Evolutionary conservation across 35 echinoderm and acorn worm genomes (phyloP).

Genomic region (Lytechinus variegatus): DNA sequence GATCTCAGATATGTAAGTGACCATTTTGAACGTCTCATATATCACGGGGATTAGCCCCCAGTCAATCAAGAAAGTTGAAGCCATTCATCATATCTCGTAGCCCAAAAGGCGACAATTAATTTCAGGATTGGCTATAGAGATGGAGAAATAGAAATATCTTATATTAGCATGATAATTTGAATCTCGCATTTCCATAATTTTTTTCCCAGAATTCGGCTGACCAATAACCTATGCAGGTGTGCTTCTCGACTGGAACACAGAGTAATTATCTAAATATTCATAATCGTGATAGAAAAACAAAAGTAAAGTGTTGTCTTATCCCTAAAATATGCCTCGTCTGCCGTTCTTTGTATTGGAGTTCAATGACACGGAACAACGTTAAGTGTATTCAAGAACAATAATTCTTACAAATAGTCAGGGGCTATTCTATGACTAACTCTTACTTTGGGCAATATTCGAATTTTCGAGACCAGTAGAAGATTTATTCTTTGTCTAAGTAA

Average conservation of each 20-base stretch:
- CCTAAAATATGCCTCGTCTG: background rate
- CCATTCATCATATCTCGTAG: background rate
- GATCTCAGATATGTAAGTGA: constrained; percentile 12
- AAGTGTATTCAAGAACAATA: background rate
- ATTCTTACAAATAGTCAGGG: too few relatives aligned
- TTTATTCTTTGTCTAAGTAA: too few relatives aligned
- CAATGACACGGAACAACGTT: background rate
- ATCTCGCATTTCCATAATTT: background rate
- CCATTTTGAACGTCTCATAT: constrained; percentile 3
- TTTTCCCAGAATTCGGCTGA: background rate
- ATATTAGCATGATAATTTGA: background rate
- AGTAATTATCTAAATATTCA: background rate
- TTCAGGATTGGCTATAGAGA: background rate
- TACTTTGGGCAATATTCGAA: too few relatives aligned
- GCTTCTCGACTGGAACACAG: background rate
- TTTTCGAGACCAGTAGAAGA: too few relatives aligned
- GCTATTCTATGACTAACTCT: too few relatives aligned
- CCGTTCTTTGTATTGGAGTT: background rate
- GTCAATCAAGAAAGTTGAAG: background rate
- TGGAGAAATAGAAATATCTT: background rate
- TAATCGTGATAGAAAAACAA: background rate
- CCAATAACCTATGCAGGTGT: background rate
- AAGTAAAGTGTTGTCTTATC: background rate
- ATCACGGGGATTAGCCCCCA: background rate
- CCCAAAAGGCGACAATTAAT: constrained; percentile 10